phyloP scores from a whole-genome alignment of 2,888 invertebrate genomes.

The Trachelus stipa region DNA sequence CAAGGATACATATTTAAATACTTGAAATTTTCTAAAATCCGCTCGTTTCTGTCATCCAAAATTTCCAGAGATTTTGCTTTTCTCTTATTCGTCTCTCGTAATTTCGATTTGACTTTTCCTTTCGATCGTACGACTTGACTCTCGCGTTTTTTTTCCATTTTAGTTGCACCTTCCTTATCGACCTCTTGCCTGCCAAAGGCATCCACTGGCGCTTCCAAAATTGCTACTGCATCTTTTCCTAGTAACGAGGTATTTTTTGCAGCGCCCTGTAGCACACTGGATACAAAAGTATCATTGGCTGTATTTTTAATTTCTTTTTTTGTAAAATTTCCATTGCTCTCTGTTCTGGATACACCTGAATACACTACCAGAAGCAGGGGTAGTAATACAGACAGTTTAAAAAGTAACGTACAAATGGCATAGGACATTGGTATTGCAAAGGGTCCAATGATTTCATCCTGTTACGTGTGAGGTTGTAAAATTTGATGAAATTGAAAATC shows the following conservation, averaged over 20 bases:
- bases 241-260: neutral
- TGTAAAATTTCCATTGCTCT: neutral
- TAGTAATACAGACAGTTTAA: neutral
- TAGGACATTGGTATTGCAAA: neutral
- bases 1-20: neutral
- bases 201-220: neutral
- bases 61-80: neutral
- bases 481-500: neutral
- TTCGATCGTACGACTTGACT: conserved; percentile 7
- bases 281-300: neutral
- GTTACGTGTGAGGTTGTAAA: neutral
- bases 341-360: neutral
- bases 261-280: neutral
- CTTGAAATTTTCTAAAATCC: neutral
- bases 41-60: neutral
- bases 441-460: neutral
- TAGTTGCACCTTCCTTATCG: conserved; percentile 9
- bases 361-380: neutral
- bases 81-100: neutral
- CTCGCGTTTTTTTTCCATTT: conserved; percentile 11
- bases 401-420: neutral
- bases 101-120: neutral
- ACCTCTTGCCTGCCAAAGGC: neutral
- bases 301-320: neutral
- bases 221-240: neutral